Evolutionary conservation across 2,113 vertebrate species (phyloP), one percentile per base, ranked within the genome.

Genomic region (Oryzias celebensis): DNA sequence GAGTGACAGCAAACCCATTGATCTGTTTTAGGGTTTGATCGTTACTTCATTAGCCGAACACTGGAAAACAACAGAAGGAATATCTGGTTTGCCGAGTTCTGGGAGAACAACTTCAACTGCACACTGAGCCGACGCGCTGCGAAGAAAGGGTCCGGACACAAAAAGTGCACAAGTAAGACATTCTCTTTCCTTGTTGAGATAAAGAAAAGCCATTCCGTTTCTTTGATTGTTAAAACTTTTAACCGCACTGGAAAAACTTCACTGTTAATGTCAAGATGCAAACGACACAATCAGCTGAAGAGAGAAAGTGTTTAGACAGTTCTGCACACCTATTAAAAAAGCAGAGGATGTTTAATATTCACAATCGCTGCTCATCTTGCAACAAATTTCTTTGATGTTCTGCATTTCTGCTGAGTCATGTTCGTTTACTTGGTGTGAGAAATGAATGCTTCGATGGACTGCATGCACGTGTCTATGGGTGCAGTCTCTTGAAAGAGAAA

Each of bases 81-180:
- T 86, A 92, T 93, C 75, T 93, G 92, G 92, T 93, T 93, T 52
- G 92, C 92, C 0, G 92, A 93, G 79, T 93, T 93, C 83, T 93
- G 92, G 92, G 92, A 93, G 81, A 92, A 93, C 75, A 92, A 93
- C 82, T 98, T 98, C 83, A 94, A 87, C 78, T 98, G 96, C 85
- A 95, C 93, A 67, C 92, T 98, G 74, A 95, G 90, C 75, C 88
- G 92, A 4, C 92, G 93, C 2, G 91, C 77, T 14, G 73, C 84
- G 78, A 91, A 91, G 59, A 84, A 91, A 61, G 94, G 90, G 0
- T 92, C 91, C 0, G 83, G 91, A 0, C 72, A 89, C 17, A 93
- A 93, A 76, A 96, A 95, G 69, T 96, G 95, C 88, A 97, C 95
- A 68, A 95, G 95, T 96, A 93, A 88, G 91, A 79, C 7, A 67